phyloP scores from a whole-genome alignment of 1,140 invertebrate genomes.

The Venturia canescens region DNA sequence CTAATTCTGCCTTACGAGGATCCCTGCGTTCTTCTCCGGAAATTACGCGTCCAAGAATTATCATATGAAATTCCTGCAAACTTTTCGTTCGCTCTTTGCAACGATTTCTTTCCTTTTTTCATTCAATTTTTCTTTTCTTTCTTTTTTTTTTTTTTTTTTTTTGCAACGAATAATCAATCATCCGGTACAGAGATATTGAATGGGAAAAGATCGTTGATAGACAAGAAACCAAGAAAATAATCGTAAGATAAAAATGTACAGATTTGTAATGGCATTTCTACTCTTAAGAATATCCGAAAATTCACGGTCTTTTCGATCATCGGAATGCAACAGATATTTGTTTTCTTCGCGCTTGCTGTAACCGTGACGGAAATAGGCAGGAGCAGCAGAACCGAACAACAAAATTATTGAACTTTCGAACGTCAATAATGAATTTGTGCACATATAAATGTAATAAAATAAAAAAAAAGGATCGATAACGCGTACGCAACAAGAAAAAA shows the following conservation, averaged over 20 bases:
- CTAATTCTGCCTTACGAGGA: slow-evolving; percentile 40
- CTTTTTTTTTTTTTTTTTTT: neutral
- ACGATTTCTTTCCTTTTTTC: neutral
- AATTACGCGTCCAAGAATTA: neutral
- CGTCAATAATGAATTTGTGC: slow-evolving; percentile 42
- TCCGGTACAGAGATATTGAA: slow-evolving; percentile 2
- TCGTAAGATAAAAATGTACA: slow-evolving; percentile 43
- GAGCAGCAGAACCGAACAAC: neutral
- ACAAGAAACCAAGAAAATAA: neutral
- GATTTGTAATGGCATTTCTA: slow-evolving; percentile 48
- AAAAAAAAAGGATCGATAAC: too few relatives aligned
- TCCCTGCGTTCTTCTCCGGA: slow-evolving; percentile 37
- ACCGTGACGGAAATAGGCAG: slow-evolving; percentile 16
- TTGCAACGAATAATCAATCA: neutral
- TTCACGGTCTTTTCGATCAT: neutral
- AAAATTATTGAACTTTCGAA: slow-evolving; percentile 12
- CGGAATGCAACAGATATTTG: slow-evolving; percentile 29
- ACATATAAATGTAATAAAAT: slow-evolving; percentile 54
- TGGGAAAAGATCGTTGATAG: slow-evolving; percentile 10
- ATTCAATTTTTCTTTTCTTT: slow-evolving; percentile 36
- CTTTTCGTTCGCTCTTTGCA: neutral
- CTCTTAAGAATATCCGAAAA: slow-evolving; percentile 40
- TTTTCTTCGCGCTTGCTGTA: neutral
- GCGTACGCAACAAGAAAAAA: neutral
- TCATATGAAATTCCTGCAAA: neutral